These are phyloP conservation scores for Melanitta fusca DNA, from an alignment of 2,797 vertebrate species.

Conservation along the genomic window DNA sequence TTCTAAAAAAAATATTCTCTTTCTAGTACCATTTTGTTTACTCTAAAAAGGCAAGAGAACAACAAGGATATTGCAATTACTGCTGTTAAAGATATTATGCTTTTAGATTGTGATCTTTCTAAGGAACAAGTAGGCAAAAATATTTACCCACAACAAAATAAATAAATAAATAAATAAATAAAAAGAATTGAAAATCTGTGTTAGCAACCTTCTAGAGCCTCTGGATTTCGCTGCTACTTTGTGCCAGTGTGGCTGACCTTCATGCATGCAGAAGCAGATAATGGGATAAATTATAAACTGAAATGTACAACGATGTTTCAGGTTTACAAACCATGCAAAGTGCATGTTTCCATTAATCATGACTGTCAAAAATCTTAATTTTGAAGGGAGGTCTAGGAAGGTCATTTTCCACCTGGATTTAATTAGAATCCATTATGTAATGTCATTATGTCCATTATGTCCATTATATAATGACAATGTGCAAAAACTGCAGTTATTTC, in stretches of 20 bases:
- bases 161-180: slow-evolving; percentile 5
- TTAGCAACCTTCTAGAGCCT: slow-evolving; percentile 29
- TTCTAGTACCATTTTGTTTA: slow-evolving; percentile 1
- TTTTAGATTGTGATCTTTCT: background rate
- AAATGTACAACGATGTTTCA: slow-evolving; percentile 48
- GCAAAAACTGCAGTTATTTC: slow-evolving; percentile 15
- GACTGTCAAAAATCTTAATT: slow-evolving; percentile 71
- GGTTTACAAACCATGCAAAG: slow-evolving; percentile 62
- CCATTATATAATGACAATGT: slow-evolving; percentile 41
- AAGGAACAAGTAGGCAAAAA: slow-evolving; percentile 16
- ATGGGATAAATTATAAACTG: slow-evolving; percentile 64
- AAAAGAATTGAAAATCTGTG: slow-evolving; percentile 44
- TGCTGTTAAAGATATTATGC: background rate
- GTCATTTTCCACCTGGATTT: slow-evolving; percentile 71
- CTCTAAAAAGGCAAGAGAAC: background rate
- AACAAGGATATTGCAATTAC: background rate
- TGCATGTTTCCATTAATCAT: slow-evolving; percentile 58
- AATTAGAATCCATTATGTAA: slow-evolving; percentile 71
- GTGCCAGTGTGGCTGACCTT: slow-evolving; percentile 11
- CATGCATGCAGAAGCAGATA: slow-evolving; percentile 56
- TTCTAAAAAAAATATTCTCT: background rate
- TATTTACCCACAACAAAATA: slow-evolving; percentile 30
- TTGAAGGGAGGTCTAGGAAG: slow-evolving; percentile 59
- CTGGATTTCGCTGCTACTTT: background rate
- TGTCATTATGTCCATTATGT: slow-evolving; percentile 64